A percentile compares a stretch with the other conserved stretches of the same genome.
These are phyloP conservation scores for Idaea straminata DNA, from an alignment of 2,888 invertebrate genomes.

Conservation along the genomic window DNA sequence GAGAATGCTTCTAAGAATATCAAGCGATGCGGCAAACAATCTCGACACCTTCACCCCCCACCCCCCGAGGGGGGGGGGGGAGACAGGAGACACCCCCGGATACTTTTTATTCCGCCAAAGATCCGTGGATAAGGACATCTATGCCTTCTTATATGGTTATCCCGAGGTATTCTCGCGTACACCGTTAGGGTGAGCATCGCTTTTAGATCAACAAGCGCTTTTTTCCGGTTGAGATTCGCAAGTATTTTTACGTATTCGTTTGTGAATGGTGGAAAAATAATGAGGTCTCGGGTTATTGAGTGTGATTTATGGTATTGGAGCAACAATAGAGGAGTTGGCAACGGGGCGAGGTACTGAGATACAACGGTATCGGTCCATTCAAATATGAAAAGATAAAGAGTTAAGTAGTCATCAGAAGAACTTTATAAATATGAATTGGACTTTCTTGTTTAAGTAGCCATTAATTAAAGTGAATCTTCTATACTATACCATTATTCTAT, in stretches of 20 bases:
- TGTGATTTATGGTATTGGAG: background rate
- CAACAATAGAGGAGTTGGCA: background rate
- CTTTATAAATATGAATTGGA: no score
- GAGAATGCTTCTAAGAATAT: slow-evolving; percentile 26
- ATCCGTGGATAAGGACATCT: slow-evolving; percentile 65
- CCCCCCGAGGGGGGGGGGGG: slow-evolving; percentile 9
- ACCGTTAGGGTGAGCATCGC: background rate
- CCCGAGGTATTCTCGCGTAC: slow-evolving; percentile 34
- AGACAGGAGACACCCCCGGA: slow-evolving; percentile 8
- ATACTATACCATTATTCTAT: no score
- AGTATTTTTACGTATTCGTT: background rate
- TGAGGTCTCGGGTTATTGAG: background rate
- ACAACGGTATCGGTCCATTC: background rate
- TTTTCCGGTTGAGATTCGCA: background rate
- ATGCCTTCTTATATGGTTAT: slow-evolving; percentile 61
- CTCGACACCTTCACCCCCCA: slow-evolving; percentile 31
- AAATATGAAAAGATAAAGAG: background rate
- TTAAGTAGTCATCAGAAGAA: no score
- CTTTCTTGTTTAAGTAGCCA: no score
- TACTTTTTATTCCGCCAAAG: slow-evolving; percentile 53
- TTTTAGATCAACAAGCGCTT: background rate
- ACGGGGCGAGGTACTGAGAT: background rate
- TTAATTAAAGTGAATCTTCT: no score
- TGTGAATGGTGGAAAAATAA: background rate
- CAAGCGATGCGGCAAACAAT: slow-evolving; percentile 33